Evolutionary conservation across 2,113 vertebrate genomes (phyloP), one percentile per base, ranked within the genome.

Genomic region (Stigmatopora argus): DNA sequence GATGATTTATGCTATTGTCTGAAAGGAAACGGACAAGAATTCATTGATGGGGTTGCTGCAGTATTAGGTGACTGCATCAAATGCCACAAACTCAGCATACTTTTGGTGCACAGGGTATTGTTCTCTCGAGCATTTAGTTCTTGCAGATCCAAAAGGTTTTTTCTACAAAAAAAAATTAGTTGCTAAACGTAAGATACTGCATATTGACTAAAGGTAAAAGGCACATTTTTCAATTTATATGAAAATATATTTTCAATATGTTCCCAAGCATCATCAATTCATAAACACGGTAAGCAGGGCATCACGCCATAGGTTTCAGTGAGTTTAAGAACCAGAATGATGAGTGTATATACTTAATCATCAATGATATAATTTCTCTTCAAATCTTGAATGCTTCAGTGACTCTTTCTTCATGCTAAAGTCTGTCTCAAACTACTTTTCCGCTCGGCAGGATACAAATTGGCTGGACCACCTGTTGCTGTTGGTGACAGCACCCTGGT

Each of bases 401-500:
- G 67, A 76, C 65, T 70, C 71, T 44, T 66, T 70, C 69, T 64
- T 72, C 66, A 62, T 75, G 77, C 73, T 67, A 62, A 38, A 72
- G 35, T 75, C 57, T 76, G 78, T 78, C 72, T 77, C 65, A 34
- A 59, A 12, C 66, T 66, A 77, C 73, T 87, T 83, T 88, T 87
- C 81, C 72, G 75, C 83, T 85, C 84, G 67, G 80, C 69, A 72
- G 84, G 86, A 76, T 52, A 80, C 78, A 83, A 87, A 87, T 88
- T 82, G 85, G 80, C 65, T 52, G 62, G 86, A 89, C 86, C 88
- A 87, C 88, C 87, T 88, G 88, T 89, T 89, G 88, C 86, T 87
- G 80, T 73, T 78, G 79, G 86, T 78, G 76, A 89, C 82, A 63
- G 85, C 73, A 57, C 73, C 73, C 78, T 81, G 84, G 83, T 83